These are phyloP conservation scores for Tetanocera ferruginea DNA, from an alignment of 2,888 invertebrate genomes.

Conservation along the genomic window DNA sequence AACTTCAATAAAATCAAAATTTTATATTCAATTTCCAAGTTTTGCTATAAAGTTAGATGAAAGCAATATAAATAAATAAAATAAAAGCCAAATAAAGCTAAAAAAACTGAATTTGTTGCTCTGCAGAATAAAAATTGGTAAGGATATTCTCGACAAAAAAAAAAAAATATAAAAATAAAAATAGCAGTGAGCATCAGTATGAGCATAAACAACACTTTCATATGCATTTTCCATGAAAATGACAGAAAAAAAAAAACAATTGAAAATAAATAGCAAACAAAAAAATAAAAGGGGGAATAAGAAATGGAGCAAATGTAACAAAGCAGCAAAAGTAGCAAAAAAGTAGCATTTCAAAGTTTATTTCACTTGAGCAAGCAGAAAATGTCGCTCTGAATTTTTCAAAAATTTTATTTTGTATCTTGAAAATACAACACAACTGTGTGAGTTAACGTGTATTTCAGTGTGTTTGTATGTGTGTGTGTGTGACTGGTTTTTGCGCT, in stretches of 20 bases:
- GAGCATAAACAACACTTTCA: too few relatives aligned
- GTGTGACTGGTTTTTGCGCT: neutral
- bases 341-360: constrained; percentile 15
- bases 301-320: neutral
- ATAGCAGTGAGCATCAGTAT: too few relatives aligned
- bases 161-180: too few relatives aligned
- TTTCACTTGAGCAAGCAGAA: constrained; percentile 30
- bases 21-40: too few relatives aligned
- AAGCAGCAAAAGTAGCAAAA: neutral
- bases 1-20: too few relatives aligned
- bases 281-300: neutral
- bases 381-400: constrained; percentile 13
- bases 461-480: constrained; percentile 4
- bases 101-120: too few relatives aligned
- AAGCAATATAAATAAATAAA: too few relatives aligned
- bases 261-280: neutral
- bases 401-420: neutral
- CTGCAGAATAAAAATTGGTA: too few relatives aligned
- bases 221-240: too few relatives aligned
- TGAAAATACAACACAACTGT: neutral
- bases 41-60: too few relatives aligned
- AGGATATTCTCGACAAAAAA: too few relatives aligned
- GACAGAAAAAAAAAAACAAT: neutral
- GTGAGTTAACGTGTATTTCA: neutral
- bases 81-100: too few relatives aligned